Conservation (phyloP, 2,113 vertebrate genomes). For the Hystrix brachyura region DNA sequence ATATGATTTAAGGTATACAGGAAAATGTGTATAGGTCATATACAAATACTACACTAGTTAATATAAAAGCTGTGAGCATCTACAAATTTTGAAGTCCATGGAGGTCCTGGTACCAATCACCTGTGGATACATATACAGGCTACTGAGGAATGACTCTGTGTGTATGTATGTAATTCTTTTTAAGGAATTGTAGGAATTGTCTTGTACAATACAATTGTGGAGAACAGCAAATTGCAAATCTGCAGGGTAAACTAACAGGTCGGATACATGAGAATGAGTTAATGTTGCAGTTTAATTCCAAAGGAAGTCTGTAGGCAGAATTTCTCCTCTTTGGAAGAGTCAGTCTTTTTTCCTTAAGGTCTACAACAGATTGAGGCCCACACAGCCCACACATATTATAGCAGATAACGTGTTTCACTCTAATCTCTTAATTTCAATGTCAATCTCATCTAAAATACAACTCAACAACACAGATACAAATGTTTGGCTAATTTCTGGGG, state of each 20-base stretch:
- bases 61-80: no score
- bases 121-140: background rate
- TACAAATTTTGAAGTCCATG: background rate
- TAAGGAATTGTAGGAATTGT: background rate
- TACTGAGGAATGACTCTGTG: background rate
- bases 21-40: background rate
- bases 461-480: background rate
- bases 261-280: background rate
- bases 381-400: background rate
- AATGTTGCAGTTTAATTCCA: background rate
- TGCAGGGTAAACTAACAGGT: background rate
- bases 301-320: background rate
- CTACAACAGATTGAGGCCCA: background rate
- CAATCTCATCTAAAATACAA: background rate
- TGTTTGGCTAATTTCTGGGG: background rate
- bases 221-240: background rate
- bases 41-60: background rate
- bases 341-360: background rate
- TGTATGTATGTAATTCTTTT: background rate
- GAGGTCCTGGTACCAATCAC: background rate
- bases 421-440: background rate
- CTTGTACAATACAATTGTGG: background rate
- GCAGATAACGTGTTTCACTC: background rate
- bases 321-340: background rate
- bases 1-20: background rate